Evolutionary conservation across 2,888 invertebrate genomes (phyloP), one percentile per base, ranked within the genome.

Genomic region (Andrena dorsata): DNA sequence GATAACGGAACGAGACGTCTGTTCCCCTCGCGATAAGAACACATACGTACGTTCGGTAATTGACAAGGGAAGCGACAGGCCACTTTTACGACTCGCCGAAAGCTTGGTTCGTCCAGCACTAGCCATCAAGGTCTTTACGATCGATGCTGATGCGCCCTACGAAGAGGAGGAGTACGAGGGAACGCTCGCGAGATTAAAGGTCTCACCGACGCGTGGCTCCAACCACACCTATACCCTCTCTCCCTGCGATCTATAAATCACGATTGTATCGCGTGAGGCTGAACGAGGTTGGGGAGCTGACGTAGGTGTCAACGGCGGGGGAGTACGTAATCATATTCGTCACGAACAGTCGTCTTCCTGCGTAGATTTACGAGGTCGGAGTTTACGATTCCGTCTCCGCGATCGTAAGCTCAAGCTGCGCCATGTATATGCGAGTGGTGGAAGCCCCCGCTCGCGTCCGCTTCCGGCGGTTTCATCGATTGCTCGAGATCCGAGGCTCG

Each of bases 311-410:
- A 79, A 85, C 78, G 65, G n/a, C 63, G 65, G 13, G 56, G 28
- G 32, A 74, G 49, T 66, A 26, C 76, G 74, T 82, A 87, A 86
- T 86, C 82, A 80, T 86, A 82, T 85, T 87, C 81, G 81, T 86
- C 80, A 75, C 69, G 80, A 83, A 83, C 82, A 78, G 78, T 71
- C 78, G 73, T 72, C 69, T 72, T 63, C 47, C 23, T 28, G 58
- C 70, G 73, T 63, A 58, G 63, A 76, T 84, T 86, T 87, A 88
- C 86, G 82, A 84, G 73, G 28, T 53, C 23, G 35, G 66, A 56
- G 71, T 88, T 88, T 87, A 88, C 88, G 81, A 88, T 84, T 83
- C 83, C 71, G 41, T 51, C 58, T 60, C 61, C 41, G n/a, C 4
- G 77, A 77, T 76, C 79, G 76, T 75, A 82, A 82, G 74, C 73